Percentiles rank a stretch among this genome's conserved stretches.
Conservation (phyloP, 2,797 vertebrate species). For the Pachyuromys duprasi region DNA sequence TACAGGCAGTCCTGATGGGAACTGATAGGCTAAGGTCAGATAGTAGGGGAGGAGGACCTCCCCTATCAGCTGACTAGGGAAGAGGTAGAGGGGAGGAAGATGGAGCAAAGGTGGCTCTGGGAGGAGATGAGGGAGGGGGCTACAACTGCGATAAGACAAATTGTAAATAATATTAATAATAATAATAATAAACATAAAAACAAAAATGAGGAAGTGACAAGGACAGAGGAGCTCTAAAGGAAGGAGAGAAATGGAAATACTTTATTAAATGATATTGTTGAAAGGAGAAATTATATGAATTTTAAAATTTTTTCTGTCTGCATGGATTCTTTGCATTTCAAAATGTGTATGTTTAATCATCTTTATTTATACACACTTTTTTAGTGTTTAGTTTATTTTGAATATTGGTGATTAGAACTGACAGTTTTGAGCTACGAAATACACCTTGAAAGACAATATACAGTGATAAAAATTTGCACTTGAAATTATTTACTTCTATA, state of each 20-base stretch:
- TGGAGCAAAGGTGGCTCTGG: too few species aligned
- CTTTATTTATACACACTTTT: neutral
- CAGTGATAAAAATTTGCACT: neutral
- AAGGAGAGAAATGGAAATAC: neutral
- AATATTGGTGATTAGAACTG: neutral
- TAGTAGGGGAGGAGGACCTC: too few species aligned
- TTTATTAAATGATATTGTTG: neutral
- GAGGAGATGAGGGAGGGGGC: too few species aligned
- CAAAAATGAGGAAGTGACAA: neutral
- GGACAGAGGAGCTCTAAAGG: accelerated
- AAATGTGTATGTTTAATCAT: neutral
- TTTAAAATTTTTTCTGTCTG: neutral
- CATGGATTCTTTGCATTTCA: neutral
- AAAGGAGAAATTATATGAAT: neutral
- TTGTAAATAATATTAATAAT: too few species aligned
- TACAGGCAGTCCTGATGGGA: too few species aligned
- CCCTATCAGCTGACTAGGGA: too few species aligned
- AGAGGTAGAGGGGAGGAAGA: too few species aligned
- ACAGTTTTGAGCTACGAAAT: neutral
- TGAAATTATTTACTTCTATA: neutral
- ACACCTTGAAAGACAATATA: neutral
- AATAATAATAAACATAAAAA: neutral
- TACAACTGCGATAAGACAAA: too few species aligned
- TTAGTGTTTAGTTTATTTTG: neutral
- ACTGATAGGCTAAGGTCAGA: too few species aligned